Evolutionary conservation across 2,113 vertebrate genomes (phyloP).

Genomic region (Prunella himalayana): DNA sequence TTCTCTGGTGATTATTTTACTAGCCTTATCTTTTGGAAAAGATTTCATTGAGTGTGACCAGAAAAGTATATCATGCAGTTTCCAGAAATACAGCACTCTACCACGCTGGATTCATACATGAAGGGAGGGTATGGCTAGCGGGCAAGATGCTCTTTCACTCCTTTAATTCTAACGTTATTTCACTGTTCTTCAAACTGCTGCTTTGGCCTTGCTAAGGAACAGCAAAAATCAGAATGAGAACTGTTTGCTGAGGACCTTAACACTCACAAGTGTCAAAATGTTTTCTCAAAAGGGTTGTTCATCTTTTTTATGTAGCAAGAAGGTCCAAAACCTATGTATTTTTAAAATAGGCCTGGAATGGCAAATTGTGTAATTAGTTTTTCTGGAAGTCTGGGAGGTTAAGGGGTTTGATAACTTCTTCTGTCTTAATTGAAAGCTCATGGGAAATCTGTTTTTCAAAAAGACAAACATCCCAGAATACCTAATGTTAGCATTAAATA

Average conservation of each 20-base stretch:
- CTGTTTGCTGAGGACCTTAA: neutral
- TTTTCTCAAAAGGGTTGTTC: neutral
- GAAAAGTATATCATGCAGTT: neutral
- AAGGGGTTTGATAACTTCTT: neutral
- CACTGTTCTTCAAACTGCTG: neutral
- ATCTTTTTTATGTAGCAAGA: neutral
- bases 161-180: neutral
- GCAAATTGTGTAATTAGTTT: neutral
- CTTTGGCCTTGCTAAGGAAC: neutral
- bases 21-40: neutral
- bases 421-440: neutral
- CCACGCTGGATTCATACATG: neutral
- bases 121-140: neutral
- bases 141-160: neutral
- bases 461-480: neutral
- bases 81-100: neutral
- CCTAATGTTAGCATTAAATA: neutral
- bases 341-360: neutral
- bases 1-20: slow-evolving; percentile 19
- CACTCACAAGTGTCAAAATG: neutral
- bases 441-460: neutral
- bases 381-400: neutral
- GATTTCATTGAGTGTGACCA: neutral
- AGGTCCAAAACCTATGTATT: neutral
- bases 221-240: neutral